Base-by-base conservation (phyloP, 2,888 invertebrate genomes). In the Himalopsyche kuldschensis region DNA sequence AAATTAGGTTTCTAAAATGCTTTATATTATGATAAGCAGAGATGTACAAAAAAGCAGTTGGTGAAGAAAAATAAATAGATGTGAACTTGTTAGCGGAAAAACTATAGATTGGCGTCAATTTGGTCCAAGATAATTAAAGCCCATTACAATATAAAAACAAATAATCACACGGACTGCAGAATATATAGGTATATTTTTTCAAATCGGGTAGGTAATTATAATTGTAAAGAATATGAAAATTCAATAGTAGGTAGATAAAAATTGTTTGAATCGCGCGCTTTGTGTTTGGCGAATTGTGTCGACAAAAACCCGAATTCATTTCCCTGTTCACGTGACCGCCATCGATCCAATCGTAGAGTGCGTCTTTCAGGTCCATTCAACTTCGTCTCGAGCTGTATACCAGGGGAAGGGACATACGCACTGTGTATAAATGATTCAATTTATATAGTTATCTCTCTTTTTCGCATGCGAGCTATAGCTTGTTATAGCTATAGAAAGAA, bases 311-410 rank as follows among this genome's bases (percentile, higher is more conserved):
- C 47, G 80, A 82, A 78, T 83, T 81, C 76, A 80, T 84, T 84
- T 82, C 84, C 78, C 41, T 78, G 82, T 80, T 91, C 92, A 92
- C 91, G 91, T 92, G 92, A 91, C 89, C 87, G 82, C 89, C 90
- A 92, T 92, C 91, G 92, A 92, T 92, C 92, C 92, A 92, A 92
- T 92, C 90, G 91, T 89, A 90, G 91, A 91, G 89, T 90, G 91
- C 91, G 91, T 91, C 86, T 84, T 91, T 90, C 90, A 91, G 91
- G 92, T 92, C 92, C 92, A 92, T 92, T 92, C 92, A 92, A 92
- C 92, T 92, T 85, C 91, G 88, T 89, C 89, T 90, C 89, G 89
- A 88, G 82, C 82, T 84, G 78, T 87, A 87, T 87, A 87, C 88
- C 88, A 87, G 88, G 89, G 89, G 90, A 89, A 89, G 90, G 90